Conservation (phyloP, 2,113 vertebrate genomes). For the Piaya cayana region DNA sequence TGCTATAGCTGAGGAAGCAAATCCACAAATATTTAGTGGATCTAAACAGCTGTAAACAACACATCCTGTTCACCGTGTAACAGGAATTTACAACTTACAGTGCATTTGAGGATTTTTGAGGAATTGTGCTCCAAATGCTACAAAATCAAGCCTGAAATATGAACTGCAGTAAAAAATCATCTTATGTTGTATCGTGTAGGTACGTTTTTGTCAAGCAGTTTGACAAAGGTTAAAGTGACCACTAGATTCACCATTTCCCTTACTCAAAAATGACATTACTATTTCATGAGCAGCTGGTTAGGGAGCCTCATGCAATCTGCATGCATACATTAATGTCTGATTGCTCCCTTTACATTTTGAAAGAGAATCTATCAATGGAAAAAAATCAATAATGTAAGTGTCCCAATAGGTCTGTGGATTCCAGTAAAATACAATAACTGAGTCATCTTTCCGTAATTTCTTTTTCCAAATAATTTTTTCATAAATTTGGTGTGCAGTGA, state of each 20-base stretch:
- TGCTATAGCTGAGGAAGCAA: conserved; percentile 78
- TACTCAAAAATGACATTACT: conserved; percentile 29
- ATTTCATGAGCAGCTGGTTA: conserved; percentile 20
- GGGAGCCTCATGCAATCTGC: conserved; percentile 18
- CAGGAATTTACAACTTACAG: conserved; percentile 66
- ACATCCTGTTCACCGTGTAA: conserved; percentile 62
- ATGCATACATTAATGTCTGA: neutral
- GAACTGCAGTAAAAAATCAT: conserved; percentile 15
- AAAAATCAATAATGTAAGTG: neutral
- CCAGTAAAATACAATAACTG: neutral
- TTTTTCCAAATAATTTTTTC: neutral
- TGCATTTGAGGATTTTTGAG: conserved; percentile 52
- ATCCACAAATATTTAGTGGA: conserved; percentile 76
- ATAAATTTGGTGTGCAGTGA: neutral
- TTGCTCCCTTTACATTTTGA: neutral
- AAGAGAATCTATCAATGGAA: neutral
- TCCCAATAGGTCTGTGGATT: neutral
- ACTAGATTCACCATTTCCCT: conserved; percentile 1
- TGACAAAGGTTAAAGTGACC: conserved; percentile 6
- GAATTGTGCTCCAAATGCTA: neutral
- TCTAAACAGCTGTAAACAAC: conserved; percentile 78
- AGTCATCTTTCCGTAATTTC: neutral
- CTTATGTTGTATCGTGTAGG: accelerated
- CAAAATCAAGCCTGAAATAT: conserved; percentile 39
- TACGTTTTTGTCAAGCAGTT: neutral